These are phyloP conservation scores for Brenthis ino DNA, from an alignment of 2,888 invertebrate genomes.

Conservation along the genomic window DNA sequence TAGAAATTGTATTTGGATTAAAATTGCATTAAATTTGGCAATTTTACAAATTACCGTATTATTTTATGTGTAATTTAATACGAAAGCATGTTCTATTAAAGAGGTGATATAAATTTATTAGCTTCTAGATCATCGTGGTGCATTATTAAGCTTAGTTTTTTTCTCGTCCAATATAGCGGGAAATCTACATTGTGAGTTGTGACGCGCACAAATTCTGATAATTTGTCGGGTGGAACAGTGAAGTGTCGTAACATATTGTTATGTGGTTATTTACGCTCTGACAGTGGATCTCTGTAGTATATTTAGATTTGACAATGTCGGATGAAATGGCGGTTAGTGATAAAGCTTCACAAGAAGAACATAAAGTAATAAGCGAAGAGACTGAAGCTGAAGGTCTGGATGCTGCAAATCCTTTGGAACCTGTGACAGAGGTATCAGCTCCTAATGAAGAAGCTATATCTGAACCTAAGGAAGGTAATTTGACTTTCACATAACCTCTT, in stretches of 20 bases:
- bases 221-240: conserved; percentile 59
- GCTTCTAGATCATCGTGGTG: conserved; percentile 16
- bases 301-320: conserved; percentile 75
- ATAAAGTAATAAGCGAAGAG: conserved; percentile 56
- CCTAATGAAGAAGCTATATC: conserved; percentile 50
- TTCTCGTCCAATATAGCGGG: conserved; percentile 73
- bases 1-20: conserved; percentile 57
- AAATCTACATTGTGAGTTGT: conserved; percentile 75
- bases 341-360: conserved; percentile 66
- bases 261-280: conserved; percentile 68
- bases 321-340: conserved; percentile 79
- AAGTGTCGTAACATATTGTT: conserved; percentile 69
- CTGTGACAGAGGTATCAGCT: conserved; percentile 45
- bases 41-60: conserved; percentile 39
- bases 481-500: conserved; percentile 48
- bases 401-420: conserved; percentile 48
- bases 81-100: conserved; percentile 26
- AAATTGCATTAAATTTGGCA: conserved; percentile 50
- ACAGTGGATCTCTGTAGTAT: conserved; percentile 63
- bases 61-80: conserved; percentile 34
- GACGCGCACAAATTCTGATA: conserved; percentile 72
- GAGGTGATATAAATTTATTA: conserved; percentile 16
- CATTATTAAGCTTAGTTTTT: conserved; percentile 42
- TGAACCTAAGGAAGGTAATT: conserved; percentile 41
- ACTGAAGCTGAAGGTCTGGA: conserved; percentile 47